phyloP scores from a whole-genome alignment of 2,888 invertebrate genomes.

The Sarcophaga caerulescens region DNA sequence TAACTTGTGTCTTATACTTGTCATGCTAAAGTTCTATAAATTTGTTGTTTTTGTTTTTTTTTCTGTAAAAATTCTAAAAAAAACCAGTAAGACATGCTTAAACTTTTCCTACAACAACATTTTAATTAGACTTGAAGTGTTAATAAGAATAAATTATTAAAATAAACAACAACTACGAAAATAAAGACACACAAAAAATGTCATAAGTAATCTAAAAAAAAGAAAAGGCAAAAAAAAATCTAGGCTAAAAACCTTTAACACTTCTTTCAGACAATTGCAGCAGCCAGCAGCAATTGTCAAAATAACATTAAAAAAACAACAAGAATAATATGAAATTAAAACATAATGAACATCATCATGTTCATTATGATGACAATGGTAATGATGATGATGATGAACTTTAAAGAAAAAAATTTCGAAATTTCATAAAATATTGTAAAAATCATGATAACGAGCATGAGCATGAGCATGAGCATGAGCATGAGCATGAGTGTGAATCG shows the following conservation, averaged over 20 bases:
- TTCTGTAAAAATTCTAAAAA: not conserved
- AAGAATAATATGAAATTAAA: not conserved
- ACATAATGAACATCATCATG: not conserved
- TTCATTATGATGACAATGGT: not conserved
- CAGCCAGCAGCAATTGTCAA: not conserved
- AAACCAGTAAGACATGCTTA: not conserved
- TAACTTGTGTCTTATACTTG: not conserved
- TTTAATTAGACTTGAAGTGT: not conserved
- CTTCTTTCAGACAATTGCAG: constrained; percentile 13
- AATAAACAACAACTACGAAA: not conserved
- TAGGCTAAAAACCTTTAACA: constrained; percentile 56
- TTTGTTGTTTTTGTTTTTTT: not conserved
- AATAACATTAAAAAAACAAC: too few relatives aligned
- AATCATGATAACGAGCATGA: not conserved
- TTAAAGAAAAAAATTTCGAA: not conserved
- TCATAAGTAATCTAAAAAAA: constrained; percentile 8
- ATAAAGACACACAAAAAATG: constrained; percentile 11
- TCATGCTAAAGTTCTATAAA: not conserved
- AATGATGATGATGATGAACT: not conserved
- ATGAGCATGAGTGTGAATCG: not conserved
- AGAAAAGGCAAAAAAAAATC: constrained; percentile 11
- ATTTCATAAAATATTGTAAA: not conserved
- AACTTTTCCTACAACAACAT: not conserved
- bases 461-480: not conserved
- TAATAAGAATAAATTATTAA: not conserved